These are phyloP conservation scores for Percopsis omiscomaycus DNA, from an alignment of 2,797 vertebrate genomes.

Conservation along the genomic window DNA sequence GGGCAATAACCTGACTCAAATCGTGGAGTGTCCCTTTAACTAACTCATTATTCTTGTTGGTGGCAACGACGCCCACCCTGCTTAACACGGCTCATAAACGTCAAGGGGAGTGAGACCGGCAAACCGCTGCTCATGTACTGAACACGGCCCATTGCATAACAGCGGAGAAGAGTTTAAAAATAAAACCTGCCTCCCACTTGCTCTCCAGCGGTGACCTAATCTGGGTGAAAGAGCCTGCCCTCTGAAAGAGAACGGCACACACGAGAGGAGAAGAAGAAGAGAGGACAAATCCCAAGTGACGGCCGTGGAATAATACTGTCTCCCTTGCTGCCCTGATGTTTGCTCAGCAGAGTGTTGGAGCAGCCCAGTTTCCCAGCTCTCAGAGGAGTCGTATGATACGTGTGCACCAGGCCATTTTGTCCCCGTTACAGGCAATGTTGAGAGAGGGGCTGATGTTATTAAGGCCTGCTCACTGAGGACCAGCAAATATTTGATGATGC, in stretches of 20 bases:
- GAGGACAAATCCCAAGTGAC: constrained; percentile 43
- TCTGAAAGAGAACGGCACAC: constrained; percentile 45
- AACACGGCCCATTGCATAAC: constrained; percentile 52
- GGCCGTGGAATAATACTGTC: constrained; percentile 42
- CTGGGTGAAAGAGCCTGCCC: constrained; percentile 47
- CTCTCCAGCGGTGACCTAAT: constrained; percentile 42
- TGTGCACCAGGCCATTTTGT: constrained; percentile 50
- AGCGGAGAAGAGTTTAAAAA: constrained; percentile 45
- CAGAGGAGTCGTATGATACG: constrained; percentile 39
- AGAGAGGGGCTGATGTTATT: constrained; percentile 35
- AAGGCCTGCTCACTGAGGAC: constrained; percentile 38
- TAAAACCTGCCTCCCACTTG: constrained; percentile 36
- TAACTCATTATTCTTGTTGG: not conserved
- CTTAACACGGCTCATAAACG: constrained; percentile 27
- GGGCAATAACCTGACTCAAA: too few species aligned
- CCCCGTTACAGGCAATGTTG: constrained; percentile 46
- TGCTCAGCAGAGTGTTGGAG: constrained; percentile 38
- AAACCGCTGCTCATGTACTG: constrained; percentile 42
- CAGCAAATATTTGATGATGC: constrained; percentile 26
- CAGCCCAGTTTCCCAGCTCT: constrained; percentile 62
- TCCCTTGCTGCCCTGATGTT: constrained; percentile 52
- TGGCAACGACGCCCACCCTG: constrained; percentile 21
- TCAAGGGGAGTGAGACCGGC: constrained; percentile 46
- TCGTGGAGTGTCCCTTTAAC: too few species aligned
- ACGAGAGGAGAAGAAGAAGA: constrained; percentile 7